A percentile compares a stretch with the other conserved stretches of the same genome.
phyloP scores from a whole-genome alignment of 2,113 vertebrate species.

The Muntiacus muntjak region DNA sequence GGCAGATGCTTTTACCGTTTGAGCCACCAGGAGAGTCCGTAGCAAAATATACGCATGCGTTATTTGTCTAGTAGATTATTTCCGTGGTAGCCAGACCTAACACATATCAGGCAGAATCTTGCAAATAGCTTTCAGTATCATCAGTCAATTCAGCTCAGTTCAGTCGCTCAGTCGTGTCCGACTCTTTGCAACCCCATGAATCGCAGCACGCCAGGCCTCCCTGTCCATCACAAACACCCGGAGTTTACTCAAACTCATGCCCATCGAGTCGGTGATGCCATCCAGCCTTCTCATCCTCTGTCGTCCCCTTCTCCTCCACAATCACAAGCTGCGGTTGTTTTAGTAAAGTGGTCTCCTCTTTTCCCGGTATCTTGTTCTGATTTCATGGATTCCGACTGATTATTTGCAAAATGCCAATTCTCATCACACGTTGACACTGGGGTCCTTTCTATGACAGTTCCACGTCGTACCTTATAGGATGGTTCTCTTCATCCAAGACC shows the following conservation, averaged over 20 bases:
- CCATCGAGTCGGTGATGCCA: too few relatives aligned
- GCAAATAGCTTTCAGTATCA: background rate
- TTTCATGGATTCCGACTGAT: background rate
- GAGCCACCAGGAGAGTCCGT: too few relatives aligned
- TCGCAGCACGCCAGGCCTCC: too few relatives aligned
- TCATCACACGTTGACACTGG: background rate
- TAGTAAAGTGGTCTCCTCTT: background rate
- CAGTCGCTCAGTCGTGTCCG: too few relatives aligned
- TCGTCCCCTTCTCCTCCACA: background rate
- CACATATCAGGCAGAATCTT: background rate
- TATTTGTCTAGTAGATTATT: background rate
- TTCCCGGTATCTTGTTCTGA: background rate
- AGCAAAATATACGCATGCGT: background rate
- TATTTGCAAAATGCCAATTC: background rate
- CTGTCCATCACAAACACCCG: too few relatives aligned
- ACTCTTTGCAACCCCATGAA: too few relatives aligned
- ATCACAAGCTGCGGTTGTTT: background rate
- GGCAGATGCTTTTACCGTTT: too few relatives aligned
- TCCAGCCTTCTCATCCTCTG: too few relatives aligned
- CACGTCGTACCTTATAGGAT: rapidly evolving
- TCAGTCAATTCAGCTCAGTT: too few relatives aligned
- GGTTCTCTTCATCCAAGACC: background rate
- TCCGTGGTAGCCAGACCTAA: background rate
- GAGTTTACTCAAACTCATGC: too few relatives aligned
- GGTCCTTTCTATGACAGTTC: background rate